Conservation (phyloP, 2,888 invertebrate species). For the Peribatodes rhomboidaria region DNA sequence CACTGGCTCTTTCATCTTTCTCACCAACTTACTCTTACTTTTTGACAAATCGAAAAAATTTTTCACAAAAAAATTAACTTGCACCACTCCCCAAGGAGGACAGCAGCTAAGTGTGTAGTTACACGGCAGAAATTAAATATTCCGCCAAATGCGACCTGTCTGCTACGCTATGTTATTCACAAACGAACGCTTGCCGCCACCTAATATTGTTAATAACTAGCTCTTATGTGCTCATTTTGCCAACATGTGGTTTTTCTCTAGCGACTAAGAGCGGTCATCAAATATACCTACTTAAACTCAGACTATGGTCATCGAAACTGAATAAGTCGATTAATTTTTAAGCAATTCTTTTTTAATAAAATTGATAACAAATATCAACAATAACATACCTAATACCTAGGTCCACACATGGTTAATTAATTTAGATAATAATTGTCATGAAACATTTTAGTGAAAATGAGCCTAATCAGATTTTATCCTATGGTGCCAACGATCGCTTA, state of each 20-base stretch:
- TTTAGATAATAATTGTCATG: no score
- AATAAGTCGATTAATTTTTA: not conserved
- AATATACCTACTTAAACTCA: not conserved
- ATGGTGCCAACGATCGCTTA: no score
- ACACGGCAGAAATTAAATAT: constrained; percentile 35
- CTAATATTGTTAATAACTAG: constrained; percentile 18
- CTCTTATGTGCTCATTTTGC: not conserved
- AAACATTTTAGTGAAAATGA: no score
- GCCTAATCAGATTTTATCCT: no score
- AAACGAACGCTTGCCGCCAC: constrained; percentile 26
- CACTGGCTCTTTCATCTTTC: no score
- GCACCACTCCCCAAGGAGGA: constrained; percentile 24
- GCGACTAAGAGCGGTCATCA: not conserved
- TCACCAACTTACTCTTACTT: no score
- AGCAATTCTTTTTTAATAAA: no score
- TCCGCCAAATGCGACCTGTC: constrained; percentile 33
- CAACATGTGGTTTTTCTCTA: constrained; percentile 5
- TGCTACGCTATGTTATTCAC: constrained; percentile 32
- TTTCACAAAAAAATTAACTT: constrained; percentile 5
- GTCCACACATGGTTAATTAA: no score
- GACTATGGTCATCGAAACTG: not conserved
- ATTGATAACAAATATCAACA: no score
- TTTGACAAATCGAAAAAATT: not conserved
- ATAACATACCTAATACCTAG: no score
- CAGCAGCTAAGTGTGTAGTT: constrained; percentile 30